Conservation (phyloP, 2,888 invertebrate genomes). For the Opisthograptis luteolata region DNA sequence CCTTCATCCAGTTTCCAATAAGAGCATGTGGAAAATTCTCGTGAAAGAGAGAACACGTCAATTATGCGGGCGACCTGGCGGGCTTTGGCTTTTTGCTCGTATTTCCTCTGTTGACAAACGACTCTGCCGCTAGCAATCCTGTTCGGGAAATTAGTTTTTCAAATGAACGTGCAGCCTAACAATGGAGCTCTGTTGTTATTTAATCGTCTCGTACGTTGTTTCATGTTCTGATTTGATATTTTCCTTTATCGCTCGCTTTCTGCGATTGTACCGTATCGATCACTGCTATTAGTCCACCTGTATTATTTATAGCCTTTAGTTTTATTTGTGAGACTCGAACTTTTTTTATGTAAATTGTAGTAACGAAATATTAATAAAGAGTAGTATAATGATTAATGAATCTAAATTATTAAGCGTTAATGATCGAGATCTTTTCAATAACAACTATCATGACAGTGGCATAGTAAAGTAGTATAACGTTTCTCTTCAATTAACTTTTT, state of each 20-base stretch:
- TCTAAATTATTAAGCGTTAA: no score
- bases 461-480: background rate
- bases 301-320: background rate
- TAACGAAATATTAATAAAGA: no score
- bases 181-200: background rate
- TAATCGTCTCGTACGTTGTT: background rate
- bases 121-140: conserved; percentile 20
- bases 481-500: conserved; percentile 17
- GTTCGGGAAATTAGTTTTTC: conserved; percentile 23
- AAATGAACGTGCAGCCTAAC: background rate
- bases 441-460: background rate
- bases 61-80: conserved; percentile 41
- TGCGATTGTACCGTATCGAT: background rate
- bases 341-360: no score
- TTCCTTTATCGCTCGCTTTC: conserved; percentile 8
- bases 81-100: conserved; percentile 28
- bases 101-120: conserved; percentile 31
- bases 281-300: background rate
- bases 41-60: conserved; percentile 46
- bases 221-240: conserved; percentile 1
- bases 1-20: conserved; percentile 55
- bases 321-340: background rate
- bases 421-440: conserved; percentile 9
- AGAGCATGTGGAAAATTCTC: conserved; percentile 48
- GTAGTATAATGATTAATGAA: no score